Evolutionary conservation across 2,888 invertebrate species (phyloP).

Genomic region (Ypsolopha scabrella): DNA sequence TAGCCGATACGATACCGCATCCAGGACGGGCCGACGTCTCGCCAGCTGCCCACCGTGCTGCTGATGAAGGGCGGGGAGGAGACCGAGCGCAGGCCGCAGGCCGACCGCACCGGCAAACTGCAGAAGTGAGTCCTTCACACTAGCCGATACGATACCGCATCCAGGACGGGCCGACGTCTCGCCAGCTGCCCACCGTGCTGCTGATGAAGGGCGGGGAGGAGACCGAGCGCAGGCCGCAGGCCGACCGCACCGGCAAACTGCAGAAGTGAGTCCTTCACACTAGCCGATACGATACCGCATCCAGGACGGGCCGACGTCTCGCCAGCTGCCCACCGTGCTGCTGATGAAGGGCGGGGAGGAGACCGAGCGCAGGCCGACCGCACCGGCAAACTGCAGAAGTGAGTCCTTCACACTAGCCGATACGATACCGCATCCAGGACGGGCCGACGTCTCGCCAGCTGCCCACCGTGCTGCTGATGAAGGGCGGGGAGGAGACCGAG

Average conservation of each 20-base stretch:
- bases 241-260: slow-evolving; percentile 85
- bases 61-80: slow-evolving; percentile 90
- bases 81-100: slow-evolving; percentile 80
- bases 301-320: slow-evolving; percentile 89
- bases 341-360: slow-evolving; percentile 90
- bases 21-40: slow-evolving; percentile 89
- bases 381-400: slow-evolving; percentile 86
- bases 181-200: slow-evolving; percentile 93
- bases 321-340: slow-evolving; percentile 93
- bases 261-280: slow-evolving; percentile 70
- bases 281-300: too few relatives aligned
- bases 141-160: too few relatives aligned
- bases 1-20: too few relatives aligned
- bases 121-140: slow-evolving; percentile 70
- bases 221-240: slow-evolving; percentile 80
- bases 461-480: slow-evolving; percentile 90
- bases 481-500: slow-evolving; percentile 83
- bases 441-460: slow-evolving; percentile 93
- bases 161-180: slow-evolving; percentile 89
- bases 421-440: slow-evolving; percentile 83
- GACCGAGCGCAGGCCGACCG: slow-evolving; percentile 79
- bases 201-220: slow-evolving; percentile 90
- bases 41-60: slow-evolving; percentile 93
- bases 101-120: slow-evolving; percentile 85
- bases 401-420: slow-evolving; percentile 16